Conservation (phyloP, 2,888 invertebrate species). For the Harpalus rufipes region DNA sequence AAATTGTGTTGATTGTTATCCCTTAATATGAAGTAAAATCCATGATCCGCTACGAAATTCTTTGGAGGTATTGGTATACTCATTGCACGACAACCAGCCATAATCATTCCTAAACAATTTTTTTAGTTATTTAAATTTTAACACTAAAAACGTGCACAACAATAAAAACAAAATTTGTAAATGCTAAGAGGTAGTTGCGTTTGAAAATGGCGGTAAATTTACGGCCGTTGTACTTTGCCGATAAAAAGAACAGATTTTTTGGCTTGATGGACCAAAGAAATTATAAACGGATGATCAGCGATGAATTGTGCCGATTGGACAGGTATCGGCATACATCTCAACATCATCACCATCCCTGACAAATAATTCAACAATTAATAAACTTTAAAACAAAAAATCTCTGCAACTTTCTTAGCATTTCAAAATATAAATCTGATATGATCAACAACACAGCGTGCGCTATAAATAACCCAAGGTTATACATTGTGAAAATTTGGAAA, state of each 20-base stretch:
- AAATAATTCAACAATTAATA: neutral
- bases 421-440: conserved; percentile 33
- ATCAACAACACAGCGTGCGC: neutral
- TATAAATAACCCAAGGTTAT: neutral
- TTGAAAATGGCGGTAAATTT: neutral
- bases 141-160: conserved; percentile 53
- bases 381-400: neutral
- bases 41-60: conserved; percentile 20
- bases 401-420: conserved; percentile 5
- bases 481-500: neutral
- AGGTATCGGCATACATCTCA: conserved; percentile 69
- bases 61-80: neutral
- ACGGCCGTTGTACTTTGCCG: conserved; percentile 67
- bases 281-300: conserved; percentile 76
- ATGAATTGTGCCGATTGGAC: conserved; percentile 72
- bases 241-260: conserved; percentile 62
- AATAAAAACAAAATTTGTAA: conserved; percentile 41
- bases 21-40: conserved; percentile 36
- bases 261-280: conserved; percentile 72
- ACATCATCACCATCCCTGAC: conserved; percentile 69
- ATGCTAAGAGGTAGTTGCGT: conserved; percentile 55
- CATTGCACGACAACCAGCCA: neutral
- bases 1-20: neutral
- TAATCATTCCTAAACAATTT: conserved; percentile 37
- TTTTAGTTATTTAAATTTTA: neutral